Evolutionary conservation across 1,140 invertebrate genomes (phyloP).

Genomic region (Drosophila yakuba): DNA sequence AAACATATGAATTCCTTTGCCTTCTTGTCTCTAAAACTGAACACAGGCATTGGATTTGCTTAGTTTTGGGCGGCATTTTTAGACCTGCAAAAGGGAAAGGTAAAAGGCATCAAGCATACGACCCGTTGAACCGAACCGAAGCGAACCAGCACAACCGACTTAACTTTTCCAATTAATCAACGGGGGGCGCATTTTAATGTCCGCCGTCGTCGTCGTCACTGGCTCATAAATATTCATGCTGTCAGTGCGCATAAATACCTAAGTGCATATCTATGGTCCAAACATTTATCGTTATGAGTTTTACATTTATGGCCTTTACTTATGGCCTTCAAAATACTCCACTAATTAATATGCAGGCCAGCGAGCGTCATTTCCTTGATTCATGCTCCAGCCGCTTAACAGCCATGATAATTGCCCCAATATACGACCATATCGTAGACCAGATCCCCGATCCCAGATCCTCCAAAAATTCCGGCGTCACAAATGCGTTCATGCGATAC

Average conservation of each 20-base stretch:
- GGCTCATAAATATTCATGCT: constrained; percentile 70
- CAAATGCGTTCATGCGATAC: constrained; percentile 7
- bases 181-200: constrained; percentile 54
- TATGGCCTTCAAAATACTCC: too few species aligned
- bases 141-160: constrained; percentile 36
- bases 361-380: constrained; percentile 23
- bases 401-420: constrained; percentile 37
- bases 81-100: constrained; percentile 1
- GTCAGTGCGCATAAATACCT: constrained; percentile 58
- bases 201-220: constrained; percentile 26
- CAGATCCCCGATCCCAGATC: constrained; percentile 1
- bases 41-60: constrained; percentile 74
- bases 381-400: constrained; percentile 19
- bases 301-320: constrained; percentile 55
- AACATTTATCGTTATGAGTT: constrained; percentile 56
- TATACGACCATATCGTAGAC: not conserved
- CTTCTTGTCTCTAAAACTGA: constrained; percentile 14
- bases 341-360: constrained; percentile 56
- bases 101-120: constrained; percentile 28
- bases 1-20: constrained; percentile 42
- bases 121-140: constrained; percentile 31
- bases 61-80: constrained; percentile 49
- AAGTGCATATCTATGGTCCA: constrained; percentile 67
- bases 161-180: constrained; percentile 74
- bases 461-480: constrained; percentile 7